A percentile compares a stretch with the other conserved stretches of the same genome.
phyloP scores from a whole-genome alignment of 2,888 invertebrate genomes.

The Teinopalpus imperialis region DNA sequence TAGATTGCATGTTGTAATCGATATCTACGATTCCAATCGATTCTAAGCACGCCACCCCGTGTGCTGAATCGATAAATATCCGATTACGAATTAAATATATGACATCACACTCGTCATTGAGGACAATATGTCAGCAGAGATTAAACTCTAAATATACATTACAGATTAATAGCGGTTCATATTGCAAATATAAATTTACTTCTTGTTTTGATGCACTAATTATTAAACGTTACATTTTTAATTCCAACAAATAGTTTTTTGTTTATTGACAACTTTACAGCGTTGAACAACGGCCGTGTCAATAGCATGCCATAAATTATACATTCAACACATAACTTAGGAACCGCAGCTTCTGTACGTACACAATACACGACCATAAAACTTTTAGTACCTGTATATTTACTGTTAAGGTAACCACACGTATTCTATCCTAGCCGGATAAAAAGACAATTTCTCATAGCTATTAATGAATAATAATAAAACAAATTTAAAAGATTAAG shows the following conservation, averaged over 20 bases:
- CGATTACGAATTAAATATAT: slow-evolving; percentile 11
- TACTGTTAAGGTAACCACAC: background rate
- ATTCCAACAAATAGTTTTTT: too few relatives aligned
- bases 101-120: background rate
- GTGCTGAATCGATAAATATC: slow-evolving; percentile 20
- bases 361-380: slow-evolving; percentile 15
- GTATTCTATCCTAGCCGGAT: background rate
- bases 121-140: background rate
- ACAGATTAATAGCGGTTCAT: too few relatives aligned
- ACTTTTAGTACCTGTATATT: slow-evolving; percentile 18
- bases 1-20: slow-evolving; percentile 21
- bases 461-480: too few relatives aligned
- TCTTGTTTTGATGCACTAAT: too few relatives aligned
- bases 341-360: slow-evolving; percentile 14
- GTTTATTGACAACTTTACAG: too few relatives aligned
- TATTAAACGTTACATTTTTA: too few relatives aligned
- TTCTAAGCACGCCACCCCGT: slow-evolving; percentile 36
- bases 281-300: slow-evolving; percentile 10
- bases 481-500: too few relatives aligned
- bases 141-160: too few relatives aligned
- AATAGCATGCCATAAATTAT: slow-evolving; percentile 14
- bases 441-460: background rate
- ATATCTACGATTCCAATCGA: slow-evolving; percentile 32
- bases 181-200: too few relatives aligned
- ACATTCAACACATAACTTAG: background rate